Evolutionary conservation across 2,113 vertebrate genomes (phyloP), one percentile per base, ranked within the genome.

Genomic region (Reinhardtius hippoglossoides): DNA sequence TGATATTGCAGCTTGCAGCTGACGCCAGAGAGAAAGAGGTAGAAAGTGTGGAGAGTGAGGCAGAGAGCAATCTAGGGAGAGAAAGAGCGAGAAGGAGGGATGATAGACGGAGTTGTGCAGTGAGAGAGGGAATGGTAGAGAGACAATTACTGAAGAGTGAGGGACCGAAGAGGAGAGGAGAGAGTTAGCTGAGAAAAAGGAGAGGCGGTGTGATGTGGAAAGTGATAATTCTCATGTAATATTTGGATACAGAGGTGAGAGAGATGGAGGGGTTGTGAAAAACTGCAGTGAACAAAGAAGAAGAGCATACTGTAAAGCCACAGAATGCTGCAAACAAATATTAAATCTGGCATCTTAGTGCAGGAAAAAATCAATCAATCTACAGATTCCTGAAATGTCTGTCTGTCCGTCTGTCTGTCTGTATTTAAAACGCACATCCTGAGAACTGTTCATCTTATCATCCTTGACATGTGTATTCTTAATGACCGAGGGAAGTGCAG

Each of bases 1-100:
- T 83, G 85, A 81, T 82, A 73, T 78, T 91, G 91, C 87, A 89
- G 88, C 74, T 76, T 2, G 10, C 65, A 82, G 74, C 76, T 66
- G 75, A 82, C 72, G 68, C 60, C 64, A 78, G 20, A 85, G 46
- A 80, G 63, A 52, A n/a, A 73, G 57, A 46, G 18, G 70, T 58
- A 72, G 63, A 75, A 76, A 69, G 73, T 27, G 31, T 13, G 56
- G 26, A 54, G 52, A 65, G 42, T 62, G 52, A 71, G 67, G 23
- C 35, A 44, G 73, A 57, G 50, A 8, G 59, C 23, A 62, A 42
- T 68, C 24, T 54, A 15, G 64, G 66, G 66, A 63, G 70, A 67
- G 64, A 67, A 26, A 69, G 65, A 67, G 69, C 78, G 62, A 80
- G 58, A 46, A 27, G 31, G 27, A 31, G 24, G 70, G 44, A 73